A percentile compares a stretch with the other conserved stretches of the same genome.
These are phyloP conservation scores for Bucco capensis DNA, from an alignment of 2,113 vertebrate genomes.

Conservation along the genomic window DNA sequence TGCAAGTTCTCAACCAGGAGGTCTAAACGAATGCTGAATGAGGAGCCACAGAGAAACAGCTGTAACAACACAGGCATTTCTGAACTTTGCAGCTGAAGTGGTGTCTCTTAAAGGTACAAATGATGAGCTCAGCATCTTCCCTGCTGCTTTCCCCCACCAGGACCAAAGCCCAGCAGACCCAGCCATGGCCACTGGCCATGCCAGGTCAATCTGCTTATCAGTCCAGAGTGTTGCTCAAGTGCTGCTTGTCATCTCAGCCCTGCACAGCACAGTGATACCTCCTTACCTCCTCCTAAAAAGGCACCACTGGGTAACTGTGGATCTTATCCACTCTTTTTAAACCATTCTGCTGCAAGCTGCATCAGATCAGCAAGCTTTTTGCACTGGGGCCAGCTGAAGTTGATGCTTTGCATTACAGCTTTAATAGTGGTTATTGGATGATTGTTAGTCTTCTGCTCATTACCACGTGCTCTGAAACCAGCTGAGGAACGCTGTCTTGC, in stretches of 20 bases:
- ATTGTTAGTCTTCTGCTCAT: constrained; percentile 71
- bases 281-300: constrained; percentile 12
- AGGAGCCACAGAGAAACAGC: neutral
- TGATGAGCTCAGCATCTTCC: rapidly evolving
- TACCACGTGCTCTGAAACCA: constrained; percentile 67
- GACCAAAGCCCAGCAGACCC: neutral
- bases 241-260: neutral
- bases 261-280: neutral
- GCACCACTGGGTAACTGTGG: neutral
- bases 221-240: neutral
- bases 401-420: constrained; percentile 62
- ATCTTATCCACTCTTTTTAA: neutral
- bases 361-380: neutral
- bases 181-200: rapidly evolving
- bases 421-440: constrained; percentile 70
- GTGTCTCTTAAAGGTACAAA: rapidly evolving
- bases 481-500: constrained; percentile 27
- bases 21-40: rapidly evolving
- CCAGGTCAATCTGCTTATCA: neutral
- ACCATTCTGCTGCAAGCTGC: neutral
- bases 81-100: rapidly evolving
- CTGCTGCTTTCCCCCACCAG: rapidly evolving
- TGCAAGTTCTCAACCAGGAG: neutral
- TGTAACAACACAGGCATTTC: rapidly evolving
- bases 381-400: neutral